Evolutionary conservation across 35 echinoderm and acorn worm genomes (phyloP), one percentile per base, ranked within the genome.

Genomic region (Lytechinus pictus): DNA sequence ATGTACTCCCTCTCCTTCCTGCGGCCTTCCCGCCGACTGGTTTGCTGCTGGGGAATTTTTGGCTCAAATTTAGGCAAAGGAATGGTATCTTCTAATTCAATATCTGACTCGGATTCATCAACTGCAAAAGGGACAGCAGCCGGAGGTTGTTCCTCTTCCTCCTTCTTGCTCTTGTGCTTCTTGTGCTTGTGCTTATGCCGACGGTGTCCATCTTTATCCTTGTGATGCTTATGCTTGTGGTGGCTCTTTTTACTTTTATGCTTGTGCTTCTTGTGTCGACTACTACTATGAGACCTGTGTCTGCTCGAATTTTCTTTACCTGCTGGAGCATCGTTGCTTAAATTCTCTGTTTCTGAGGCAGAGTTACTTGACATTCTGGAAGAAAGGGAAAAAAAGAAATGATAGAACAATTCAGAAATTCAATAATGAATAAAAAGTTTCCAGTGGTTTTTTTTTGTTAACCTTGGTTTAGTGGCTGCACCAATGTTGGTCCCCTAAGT

Each of bases 141-240:
- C 28, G 52, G 79, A 53, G 91, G 89, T 91, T 91, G 86, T 13
- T 94, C 97, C 13, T 61, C 92, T 13, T 94, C 97, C 13, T 61
- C 86, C 53, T 95, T 95, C 54, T 87, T 97, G 51, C 96, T 94
- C 94, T 99, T 96, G 60, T 97, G 95, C 51, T 96, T 95, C 44
- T 97, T 97, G 61, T 99, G 98, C 87, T 97, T 99, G 93, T 98
- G 98, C 94, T 97, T 99, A 86, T 97, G 97, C 94, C 96, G 96
- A n/a, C 95, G 88, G 87, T 97, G 95, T 44, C 91, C 86, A 52
- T 97, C 89, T 94, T 96, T 96, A 60, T 96, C 96, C 54, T 60
- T 95, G 12, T 94, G 87, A 61, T 95, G 91, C 56, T 95, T 96
- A 52, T 95, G 95, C 9, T 89, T 91, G 86, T 97, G 95, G 27